phyloP scores from a whole-genome alignment of 2,797 vertebrate species.

The Hemitrygon akajei region DNA sequence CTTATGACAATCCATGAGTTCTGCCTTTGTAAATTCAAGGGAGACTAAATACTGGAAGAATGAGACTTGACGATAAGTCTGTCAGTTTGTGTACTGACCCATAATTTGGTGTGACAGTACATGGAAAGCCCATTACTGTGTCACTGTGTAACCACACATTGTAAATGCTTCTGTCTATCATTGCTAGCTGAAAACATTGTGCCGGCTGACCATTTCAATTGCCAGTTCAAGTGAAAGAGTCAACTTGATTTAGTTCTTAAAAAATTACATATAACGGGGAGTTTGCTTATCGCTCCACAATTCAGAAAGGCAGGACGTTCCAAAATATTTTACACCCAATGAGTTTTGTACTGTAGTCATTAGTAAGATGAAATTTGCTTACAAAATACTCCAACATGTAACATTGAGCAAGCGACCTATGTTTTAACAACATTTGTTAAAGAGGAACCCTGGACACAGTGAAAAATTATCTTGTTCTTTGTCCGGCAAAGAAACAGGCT shows the following conservation, averaged over 20 bases:
- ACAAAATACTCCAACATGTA: background rate
- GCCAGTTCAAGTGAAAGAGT: constrained; percentile 12
- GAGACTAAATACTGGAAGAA: constrained; percentile 8
- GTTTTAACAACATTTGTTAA: background rate
- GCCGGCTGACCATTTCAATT: background rate
- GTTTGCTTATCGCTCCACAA: background rate
- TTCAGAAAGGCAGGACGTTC: background rate
- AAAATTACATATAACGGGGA: background rate
- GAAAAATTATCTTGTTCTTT: background rate
- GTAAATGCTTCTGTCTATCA: background rate
- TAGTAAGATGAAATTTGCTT: background rate
- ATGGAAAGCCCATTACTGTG: constrained; percentile 2
- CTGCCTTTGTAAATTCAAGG: background rate
- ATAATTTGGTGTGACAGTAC: constrained; percentile 31
- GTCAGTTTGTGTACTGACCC: background rate
- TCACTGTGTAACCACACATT: background rate
- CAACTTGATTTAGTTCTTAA: background rate
- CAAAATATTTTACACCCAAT: background rate
- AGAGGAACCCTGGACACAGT: background rate
- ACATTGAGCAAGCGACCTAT: background rate
- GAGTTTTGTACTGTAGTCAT: background rate
- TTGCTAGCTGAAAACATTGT: background rate
- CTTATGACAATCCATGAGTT: constrained; percentile 28
- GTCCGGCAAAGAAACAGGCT: too few species aligned
- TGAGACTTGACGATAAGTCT: background rate